Evolutionary conservation across 1,140 invertebrate genomes (phyloP).

Genomic region (Ips typographus): DNA sequence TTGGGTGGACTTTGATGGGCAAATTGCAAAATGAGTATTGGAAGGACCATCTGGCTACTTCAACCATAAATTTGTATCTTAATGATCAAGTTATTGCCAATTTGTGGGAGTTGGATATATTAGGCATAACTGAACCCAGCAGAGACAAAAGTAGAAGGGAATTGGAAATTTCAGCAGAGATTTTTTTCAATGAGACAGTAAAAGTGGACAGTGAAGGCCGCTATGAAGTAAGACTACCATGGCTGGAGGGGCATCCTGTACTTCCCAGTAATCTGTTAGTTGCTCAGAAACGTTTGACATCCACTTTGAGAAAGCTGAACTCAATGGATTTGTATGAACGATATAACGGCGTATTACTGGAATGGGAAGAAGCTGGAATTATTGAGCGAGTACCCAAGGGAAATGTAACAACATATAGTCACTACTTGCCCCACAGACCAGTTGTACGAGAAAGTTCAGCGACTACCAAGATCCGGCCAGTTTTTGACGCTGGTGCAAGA

Average conservation of each 20-base stretch:
- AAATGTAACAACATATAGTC: no score
- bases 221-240: constrained; percentile 28
- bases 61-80: constrained; percentile 10
- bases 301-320: no score
- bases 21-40: not conserved
- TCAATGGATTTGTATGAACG: no score
- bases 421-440: no score
- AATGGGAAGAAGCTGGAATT: no score
- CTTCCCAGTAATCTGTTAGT: not conserved
- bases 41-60: constrained; percentile 9
- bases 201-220: constrained; percentile 18
- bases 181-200: not conserved
- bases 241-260: constrained; percentile 28
- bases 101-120: constrained; percentile 29
- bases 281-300: no score
- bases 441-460: no score
- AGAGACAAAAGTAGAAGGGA: constrained; percentile 15
- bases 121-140: constrained; percentile 26
- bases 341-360: no score
- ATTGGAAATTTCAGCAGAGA: constrained; percentile 1
- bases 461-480: no score
- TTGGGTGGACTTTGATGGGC: constrained; percentile 48
- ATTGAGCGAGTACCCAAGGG: no score
- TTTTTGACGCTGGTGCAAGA: no score
- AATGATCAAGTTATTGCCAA: constrained; percentile 19